phyloP scores from a whole-genome alignment of 2,113 vertebrate species.

The Eudyptes chrysolophus region DNA sequence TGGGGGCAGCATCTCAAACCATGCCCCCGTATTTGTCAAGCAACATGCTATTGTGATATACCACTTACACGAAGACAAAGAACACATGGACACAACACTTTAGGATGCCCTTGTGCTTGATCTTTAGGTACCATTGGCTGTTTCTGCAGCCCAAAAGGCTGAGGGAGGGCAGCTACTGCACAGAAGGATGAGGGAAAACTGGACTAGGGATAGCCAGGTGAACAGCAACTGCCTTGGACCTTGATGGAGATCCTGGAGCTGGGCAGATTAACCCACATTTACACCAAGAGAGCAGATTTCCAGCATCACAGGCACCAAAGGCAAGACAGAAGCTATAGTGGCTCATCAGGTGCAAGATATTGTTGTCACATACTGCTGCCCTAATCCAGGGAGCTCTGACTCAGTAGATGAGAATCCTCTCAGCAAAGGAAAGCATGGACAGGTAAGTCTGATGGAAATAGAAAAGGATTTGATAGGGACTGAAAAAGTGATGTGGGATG shows the following conservation, averaged over 20 bases:
- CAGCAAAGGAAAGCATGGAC: neutral
- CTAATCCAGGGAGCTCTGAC: neutral
- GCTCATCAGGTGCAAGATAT: neutral
- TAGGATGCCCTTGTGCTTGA: neutral
- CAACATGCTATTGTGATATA: neutral
- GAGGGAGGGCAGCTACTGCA: fast-evolving
- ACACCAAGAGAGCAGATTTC: neutral
- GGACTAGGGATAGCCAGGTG: neutral
- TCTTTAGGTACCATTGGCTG: neutral
- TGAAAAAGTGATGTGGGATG: neutral
- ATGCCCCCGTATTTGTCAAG: neutral
- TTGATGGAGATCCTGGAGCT: neutral
- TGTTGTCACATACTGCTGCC: neutral
- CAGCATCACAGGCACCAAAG: neutral
- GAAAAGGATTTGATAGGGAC: neutral
- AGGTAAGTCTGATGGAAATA: neutral
- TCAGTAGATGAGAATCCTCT: neutral
- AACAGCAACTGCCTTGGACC: neutral
- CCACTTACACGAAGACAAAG: neutral
- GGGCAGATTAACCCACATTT: fast-evolving
- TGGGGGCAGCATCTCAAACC: neutral
- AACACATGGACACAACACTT: neutral
- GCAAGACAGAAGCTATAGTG: neutral
- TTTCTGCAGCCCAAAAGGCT: neutral
- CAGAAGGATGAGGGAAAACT: neutral